Base-by-base conservation (phyloP, 1,140 invertebrate genomes). In the Calephelis virginiensis region DNA sequence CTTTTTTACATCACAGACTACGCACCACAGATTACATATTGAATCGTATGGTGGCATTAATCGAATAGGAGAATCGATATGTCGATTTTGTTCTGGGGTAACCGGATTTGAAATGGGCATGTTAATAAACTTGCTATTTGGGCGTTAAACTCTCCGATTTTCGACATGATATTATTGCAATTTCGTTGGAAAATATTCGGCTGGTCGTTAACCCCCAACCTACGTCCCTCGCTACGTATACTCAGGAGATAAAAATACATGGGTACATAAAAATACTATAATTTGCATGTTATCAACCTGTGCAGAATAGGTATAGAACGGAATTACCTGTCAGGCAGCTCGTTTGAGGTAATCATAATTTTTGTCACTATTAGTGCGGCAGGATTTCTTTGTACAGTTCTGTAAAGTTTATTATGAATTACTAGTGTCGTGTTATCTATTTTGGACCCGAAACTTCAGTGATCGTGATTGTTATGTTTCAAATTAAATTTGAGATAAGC, bases 151-250 rank as follows among this genome's bases (percentile, higher is more conserved):
- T 59, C 56, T 59, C 12, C n/a, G 56, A 59, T 38, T 59, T 59
- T 59, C 48, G 48, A 63, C 28, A 49, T 62, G 60, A 66, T 82
- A 79, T 81, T 81, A 78, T 79, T 72, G 72, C 63, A 50, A 64
- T 76, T 79, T 66, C 40, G 40, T 43, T 81, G 75, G 77, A 71
- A 73, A 86, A 85, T 83, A 74, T 83, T 77, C 82, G 76, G 79
- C 75, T 81, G 86, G 86, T 75, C 84, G 72, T 75, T 71, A 81
- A 79, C 72, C 76, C 70, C 71, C 75, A 82, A 78, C 77, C 64
- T 71, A 71, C 64, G 80, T 77, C 80, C 80, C 76, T 79, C 81
- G 81, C 76, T 48, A 37, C 45, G 14, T 7, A 17, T 1, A 37
- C 28, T 38, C 28, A 62, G 43, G 40, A 45, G 14, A 45, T 64